Percentiles rank a stretch among this genome's conserved stretches.
Evolutionary conservation across 1,140 invertebrate genomes (phyloP).

Genomic region (Atopsyche davidsoni): DNA sequence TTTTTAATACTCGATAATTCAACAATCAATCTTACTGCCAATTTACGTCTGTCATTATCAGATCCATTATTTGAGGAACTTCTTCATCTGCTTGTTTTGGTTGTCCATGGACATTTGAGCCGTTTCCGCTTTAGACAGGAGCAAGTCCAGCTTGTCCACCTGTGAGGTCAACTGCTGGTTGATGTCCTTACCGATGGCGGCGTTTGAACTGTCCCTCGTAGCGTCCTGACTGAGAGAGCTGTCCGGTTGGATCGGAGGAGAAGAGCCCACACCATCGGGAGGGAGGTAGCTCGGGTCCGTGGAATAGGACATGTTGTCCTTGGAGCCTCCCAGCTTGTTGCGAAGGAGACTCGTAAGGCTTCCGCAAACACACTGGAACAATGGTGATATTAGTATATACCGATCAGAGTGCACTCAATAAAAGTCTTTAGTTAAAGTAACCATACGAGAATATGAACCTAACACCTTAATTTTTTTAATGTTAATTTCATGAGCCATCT

Average conservation of each 20-base stretch:
- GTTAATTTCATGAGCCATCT: no score
- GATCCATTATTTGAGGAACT: constrained; percentile 58
- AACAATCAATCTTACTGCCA: no score
- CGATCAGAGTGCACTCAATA: no score
- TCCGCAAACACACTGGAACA: constrained; percentile 58
- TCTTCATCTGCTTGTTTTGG: constrained; percentile 68
- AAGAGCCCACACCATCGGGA: constrained; percentile 7
- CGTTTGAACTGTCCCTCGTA: constrained; percentile 39
- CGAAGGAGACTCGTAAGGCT: constrained; percentile 58
- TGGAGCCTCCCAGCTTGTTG: constrained; percentile 44
- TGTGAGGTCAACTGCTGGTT: constrained; percentile 55
- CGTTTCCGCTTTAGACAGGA: constrained; percentile 61
- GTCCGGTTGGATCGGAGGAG: neutral
- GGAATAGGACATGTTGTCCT: constrained; percentile 44
- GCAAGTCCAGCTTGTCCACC: constrained; percentile 55
- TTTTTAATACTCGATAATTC: no score
- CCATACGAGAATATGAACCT: no score
- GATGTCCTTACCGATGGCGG: constrained; percentile 43
- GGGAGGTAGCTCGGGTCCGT: constrained; percentile 43
- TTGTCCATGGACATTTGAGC: constrained; percentile 59
- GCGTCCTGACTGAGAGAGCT: constrained; percentile 32
- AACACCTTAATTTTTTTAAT: neutral
- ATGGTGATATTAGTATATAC: neutral
- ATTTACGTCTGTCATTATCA: no score
- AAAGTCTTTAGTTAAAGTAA: no score